Base-by-base conservation (phyloP, 2,888 invertebrate species). In the Drosophila barbarae region DNA sequence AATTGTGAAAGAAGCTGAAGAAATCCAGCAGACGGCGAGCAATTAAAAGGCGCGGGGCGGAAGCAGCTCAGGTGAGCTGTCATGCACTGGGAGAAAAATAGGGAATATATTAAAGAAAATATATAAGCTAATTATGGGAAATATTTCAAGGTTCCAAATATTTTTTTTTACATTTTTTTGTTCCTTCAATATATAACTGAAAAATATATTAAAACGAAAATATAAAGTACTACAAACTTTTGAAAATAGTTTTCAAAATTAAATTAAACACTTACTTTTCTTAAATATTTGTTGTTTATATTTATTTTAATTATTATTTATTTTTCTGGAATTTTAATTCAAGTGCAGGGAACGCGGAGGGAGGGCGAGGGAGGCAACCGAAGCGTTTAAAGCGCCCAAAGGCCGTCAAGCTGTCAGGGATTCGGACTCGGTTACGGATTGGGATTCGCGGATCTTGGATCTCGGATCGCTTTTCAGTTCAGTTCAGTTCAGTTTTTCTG, bases 371-470 rank as follows among this genome's bases (percentile, higher is more conserved):
- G 69, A 56, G 68, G 69, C 36, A 61, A 58, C 67, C 80, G 72
- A 75, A 76, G 80, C 76, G 81, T 76, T 76, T 76, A 80, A 80
- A 76, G 80, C 81, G 83, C 79, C 85, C 85, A 83, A 85, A 83
- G 79, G 85, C 74, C 85, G 79, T 85, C 79, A 83, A 79, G 74
- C 79, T 85, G 79, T 70, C 78, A 84, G 76, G 42, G 44, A 52
- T 57, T 50, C 51, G 68, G 74, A 65, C 34, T 26, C 28, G 42
- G 28, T 4, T 26, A n/a, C 35, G 26, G 36, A 36, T 36, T 38
- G 39, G 26, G 26, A 32, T 49, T 56, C 34, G 61, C 21, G 30
- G 36, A 23, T 41, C 39, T 4, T 6, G 18, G 38, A 15, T 15
- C 18, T 36, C 9, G 36, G 15, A 54, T 56, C 55, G 55, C 65